Evolutionary conservation across 2,888 invertebrate genomes (phyloP).

Genomic region (Tiphia femorata): DNA sequence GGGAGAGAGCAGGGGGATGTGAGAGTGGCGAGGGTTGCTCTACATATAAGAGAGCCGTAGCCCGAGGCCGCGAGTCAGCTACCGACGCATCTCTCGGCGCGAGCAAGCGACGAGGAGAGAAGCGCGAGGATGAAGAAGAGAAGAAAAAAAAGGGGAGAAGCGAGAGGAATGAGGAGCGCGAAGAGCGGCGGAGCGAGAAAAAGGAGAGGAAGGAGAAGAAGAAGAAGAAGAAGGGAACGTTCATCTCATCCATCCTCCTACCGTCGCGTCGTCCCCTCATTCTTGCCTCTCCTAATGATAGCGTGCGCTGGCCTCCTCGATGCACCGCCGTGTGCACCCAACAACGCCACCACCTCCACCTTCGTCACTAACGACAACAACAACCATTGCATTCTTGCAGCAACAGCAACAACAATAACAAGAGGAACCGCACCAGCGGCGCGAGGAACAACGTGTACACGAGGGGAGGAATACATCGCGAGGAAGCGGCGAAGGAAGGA

Average conservation of each 20-base stretch:
- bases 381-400: constrained; percentile 3
- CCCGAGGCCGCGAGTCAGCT: constrained; percentile 55
- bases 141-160: constrained; percentile 1
- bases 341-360: no score
- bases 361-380: background rate
- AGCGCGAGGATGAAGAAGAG: constrained; percentile 12
- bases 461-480: background rate
- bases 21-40: constrained; percentile 40
- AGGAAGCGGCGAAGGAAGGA: constrained; percentile 13
- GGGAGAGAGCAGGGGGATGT: constrained; percentile 1
- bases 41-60: constrained; percentile 53
- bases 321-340: constrained; percentile 38
- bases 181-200: background rate
- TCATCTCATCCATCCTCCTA: constrained; percentile 57
- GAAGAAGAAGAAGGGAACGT: constrained; percentile 27
- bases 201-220: constrained; percentile 9
- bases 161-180: background rate
- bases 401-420: constrained; percentile 23
- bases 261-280: constrained; percentile 55
- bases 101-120: constrained; percentile 16
- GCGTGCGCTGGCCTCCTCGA: constrained; percentile 56
- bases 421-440: constrained; percentile 14
- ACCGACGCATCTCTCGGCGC: constrained; percentile 46
- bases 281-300: constrained; percentile 63
- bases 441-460: constrained; percentile 21